Conservation (phyloP, 2,888 invertebrate genomes). For the Tiliacea aurago region DNA sequence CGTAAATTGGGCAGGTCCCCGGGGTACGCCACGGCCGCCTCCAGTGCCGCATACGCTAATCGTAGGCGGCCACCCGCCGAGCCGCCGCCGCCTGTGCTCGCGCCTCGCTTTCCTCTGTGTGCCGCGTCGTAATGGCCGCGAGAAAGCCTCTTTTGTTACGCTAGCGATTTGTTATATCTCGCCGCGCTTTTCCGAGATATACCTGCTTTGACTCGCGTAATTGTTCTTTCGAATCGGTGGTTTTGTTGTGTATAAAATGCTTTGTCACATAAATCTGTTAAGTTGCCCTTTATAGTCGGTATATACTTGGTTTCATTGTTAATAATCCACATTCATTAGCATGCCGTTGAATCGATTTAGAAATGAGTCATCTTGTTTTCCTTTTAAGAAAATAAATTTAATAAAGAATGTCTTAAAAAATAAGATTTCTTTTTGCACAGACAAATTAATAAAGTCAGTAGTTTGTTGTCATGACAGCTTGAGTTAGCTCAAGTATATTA, state of each 20-base stretch:
- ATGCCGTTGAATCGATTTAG: slow-evolving; percentile 61
- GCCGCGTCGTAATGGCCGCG: slow-evolving; percentile 87
- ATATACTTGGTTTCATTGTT: slow-evolving; percentile 81
- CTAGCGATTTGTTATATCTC: slow-evolving; percentile 89
- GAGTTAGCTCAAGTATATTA: slow-evolving; percentile 54
- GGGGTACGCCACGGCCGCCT: slow-evolving; percentile 75
- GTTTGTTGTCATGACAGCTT: slow-evolving; percentile 41
- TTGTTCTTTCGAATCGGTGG: slow-evolving; percentile 89
- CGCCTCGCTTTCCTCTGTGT: slow-evolving; percentile 80
- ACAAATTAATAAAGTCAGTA: slow-evolving; percentile 16
- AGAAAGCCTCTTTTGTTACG: slow-evolving; percentile 90
- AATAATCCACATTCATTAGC: slow-evolving; percentile 82
- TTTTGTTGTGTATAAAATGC: slow-evolving; percentile 88
- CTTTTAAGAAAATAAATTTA: slow-evolving; percentile 8
- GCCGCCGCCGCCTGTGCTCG: slow-evolving; percentile 73
- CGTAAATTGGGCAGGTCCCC: slow-evolving; percentile 85
- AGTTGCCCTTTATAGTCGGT: slow-evolving; percentile 77
- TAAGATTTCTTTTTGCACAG: slow-evolving; percentile 5
- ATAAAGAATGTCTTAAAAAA: not conserved
- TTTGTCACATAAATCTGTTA: slow-evolving; percentile 89
- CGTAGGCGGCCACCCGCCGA: slow-evolving; percentile 72
- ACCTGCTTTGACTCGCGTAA: slow-evolving; percentile 89
- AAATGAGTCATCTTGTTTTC: slow-evolving; percentile 54
- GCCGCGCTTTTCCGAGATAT: slow-evolving; percentile 86
- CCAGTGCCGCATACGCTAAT: slow-evolving; percentile 85